phyloP scores from a whole-genome alignment of 37 sponge, comb jelly and placozoan species.

The Aplysina aerophoba region DNA sequence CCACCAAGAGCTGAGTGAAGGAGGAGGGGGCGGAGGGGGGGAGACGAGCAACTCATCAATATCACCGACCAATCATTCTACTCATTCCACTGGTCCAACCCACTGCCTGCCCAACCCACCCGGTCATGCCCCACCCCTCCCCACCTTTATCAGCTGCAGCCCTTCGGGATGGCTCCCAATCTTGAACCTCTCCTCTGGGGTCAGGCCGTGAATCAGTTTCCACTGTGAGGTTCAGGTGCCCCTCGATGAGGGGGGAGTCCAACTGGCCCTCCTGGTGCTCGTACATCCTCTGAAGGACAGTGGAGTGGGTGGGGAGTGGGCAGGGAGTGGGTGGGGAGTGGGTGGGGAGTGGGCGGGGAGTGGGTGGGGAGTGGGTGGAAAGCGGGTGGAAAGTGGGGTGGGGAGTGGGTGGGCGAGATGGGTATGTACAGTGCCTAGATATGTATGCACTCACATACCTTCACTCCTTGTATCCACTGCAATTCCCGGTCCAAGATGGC shows the following conservation, averaged over 20 bases:
- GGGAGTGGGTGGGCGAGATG: not conserved
- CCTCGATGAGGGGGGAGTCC: conserved; percentile 78
- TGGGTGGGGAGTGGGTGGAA: not conserved
- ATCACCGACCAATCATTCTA: no score
- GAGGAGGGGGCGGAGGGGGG: conserved; percentile 20
- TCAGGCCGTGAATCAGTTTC: conserved; percentile 72
- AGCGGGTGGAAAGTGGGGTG: not conserved
- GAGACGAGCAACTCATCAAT: no score
- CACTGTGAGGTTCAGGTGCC: conserved; percentile 81
- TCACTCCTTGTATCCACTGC: conserved; percentile 77
- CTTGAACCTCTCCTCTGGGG: conserved; percentile 49
- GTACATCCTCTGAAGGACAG: not conserved
- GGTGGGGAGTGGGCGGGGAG: conserved; percentile 18
- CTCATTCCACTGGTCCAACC: not conserved
- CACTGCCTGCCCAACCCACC: no score
- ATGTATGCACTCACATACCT: conserved; percentile 43
- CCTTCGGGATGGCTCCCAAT: conserved; percentile 71
- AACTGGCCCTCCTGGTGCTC: conserved; percentile 25
- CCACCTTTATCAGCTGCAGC: conserved; percentile 71
- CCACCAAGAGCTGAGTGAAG: conserved; percentile 59
- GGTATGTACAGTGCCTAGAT: no score
- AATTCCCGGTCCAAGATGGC: conserved; percentile 74
- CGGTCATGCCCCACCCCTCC: no score
- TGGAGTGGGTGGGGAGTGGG: not conserved
- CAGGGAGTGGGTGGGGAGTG: conserved; percentile 25